phyloP scores from a whole-genome alignment of 2,888 invertebrate genomes.

The Cyclophora punctaria region DNA sequence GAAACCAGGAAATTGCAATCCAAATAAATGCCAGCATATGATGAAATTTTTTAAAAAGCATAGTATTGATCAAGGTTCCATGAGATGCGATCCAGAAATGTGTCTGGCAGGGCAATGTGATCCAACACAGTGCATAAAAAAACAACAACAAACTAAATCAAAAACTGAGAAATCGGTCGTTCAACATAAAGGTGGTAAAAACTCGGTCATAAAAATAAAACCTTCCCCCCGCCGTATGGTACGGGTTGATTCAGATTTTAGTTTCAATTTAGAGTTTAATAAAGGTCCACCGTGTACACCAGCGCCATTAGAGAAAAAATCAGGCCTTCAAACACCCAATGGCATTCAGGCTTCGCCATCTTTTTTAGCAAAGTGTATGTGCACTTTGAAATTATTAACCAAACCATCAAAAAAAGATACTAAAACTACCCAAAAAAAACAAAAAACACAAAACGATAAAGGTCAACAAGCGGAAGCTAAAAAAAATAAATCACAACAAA shows the following conservation, averaged over 20 bases:
- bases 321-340: not conserved
- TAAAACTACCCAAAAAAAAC: too few relatives aligned
- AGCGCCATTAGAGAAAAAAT: too few relatives aligned
- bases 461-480: too few relatives aligned
- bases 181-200: not conserved
- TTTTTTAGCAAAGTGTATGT: not conserved
- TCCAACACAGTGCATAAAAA: not conserved
- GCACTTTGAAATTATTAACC: not conserved
- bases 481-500: not conserved
- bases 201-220: not conserved
- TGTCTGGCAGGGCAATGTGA: not conserved
- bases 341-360: conserved; percentile 10
- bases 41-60: too few relatives aligned
- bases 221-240: conserved; percentile 9
- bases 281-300: conserved; percentile 7
- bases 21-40: conserved; percentile 21
- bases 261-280: conserved; percentile 24
- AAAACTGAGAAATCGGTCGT: not conserved
- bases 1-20: conserved; percentile 28
- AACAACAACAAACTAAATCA: conserved; percentile 3
- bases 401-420: not conserved
- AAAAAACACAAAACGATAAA: too few relatives aligned
- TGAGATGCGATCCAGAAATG: too few relatives aligned
- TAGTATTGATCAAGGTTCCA: too few relatives aligned
- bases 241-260: conserved; percentile 21